phyloP scores from a whole-genome alignment of 2,888 invertebrate species.

The Trachelus iudaicus region DNA sequence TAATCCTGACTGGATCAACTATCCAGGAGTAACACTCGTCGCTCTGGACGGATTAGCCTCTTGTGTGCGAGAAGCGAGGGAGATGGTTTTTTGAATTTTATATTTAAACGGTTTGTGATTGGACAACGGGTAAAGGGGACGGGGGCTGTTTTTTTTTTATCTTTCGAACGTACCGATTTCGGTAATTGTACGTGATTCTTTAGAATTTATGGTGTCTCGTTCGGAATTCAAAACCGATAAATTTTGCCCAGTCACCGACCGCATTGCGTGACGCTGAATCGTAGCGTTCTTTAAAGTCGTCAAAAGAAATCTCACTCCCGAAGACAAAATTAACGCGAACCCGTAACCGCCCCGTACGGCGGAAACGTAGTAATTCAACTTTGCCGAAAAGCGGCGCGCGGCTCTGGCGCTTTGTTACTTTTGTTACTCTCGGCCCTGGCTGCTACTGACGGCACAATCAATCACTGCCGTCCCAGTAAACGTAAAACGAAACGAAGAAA shows the following conservation, averaged over 20 bases:
- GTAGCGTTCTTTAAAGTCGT: constrained; percentile 1
- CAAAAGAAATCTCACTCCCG: constrained; percentile 12
- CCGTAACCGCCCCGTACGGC: constrained; percentile 13
- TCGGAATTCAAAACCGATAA: background rate
- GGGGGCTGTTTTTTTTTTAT: background rate
- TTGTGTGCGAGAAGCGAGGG: background rate
- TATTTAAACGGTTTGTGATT: background rate
- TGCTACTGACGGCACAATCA: constrained; percentile 63
- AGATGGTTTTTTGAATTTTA: background rate
- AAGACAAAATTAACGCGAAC: constrained; percentile 17
- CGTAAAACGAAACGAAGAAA: constrained; percentile 49
- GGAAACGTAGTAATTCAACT: constrained; percentile 46
- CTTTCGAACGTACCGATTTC: background rate
- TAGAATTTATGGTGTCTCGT: background rate
- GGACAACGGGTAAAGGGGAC: background rate
- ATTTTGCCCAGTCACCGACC: background rate
- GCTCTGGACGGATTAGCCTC: background rate
- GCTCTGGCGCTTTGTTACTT: constrained; percentile 54
- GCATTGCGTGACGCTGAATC: background rate
- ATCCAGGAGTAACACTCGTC: background rate
- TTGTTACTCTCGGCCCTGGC: constrained; percentile 51
- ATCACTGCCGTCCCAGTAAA: constrained; percentile 55
- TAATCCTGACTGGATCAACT: constrained; percentile 2
- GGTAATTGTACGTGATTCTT: background rate
- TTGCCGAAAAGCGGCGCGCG: constrained; percentile 38